phyloP scores from a whole-genome alignment of 2,888 invertebrate species.

The Selenia dentaria region DNA sequence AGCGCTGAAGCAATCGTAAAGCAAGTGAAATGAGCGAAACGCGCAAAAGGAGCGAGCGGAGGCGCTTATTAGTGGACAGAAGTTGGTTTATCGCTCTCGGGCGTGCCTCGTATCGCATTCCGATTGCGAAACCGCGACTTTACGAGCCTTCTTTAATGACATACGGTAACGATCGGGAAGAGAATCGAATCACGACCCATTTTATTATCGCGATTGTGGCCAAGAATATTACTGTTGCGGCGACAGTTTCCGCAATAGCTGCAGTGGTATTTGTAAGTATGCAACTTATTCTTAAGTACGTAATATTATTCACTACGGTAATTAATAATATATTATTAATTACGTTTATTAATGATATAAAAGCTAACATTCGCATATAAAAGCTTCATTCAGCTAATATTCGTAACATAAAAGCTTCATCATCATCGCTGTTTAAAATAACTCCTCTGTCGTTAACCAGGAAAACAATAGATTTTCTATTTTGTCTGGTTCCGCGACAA shows the following conservation, averaged over 20 bases:
- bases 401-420: too few relatives aligned
- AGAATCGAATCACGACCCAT: constrained; percentile 72
- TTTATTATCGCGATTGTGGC: constrained; percentile 57
- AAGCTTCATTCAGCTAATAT: too few relatives aligned
- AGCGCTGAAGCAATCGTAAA: constrained; percentile 44
- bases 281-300: too few relatives aligned
- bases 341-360: too few relatives aligned
- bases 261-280: too few relatives aligned
- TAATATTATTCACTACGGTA: too few relatives aligned
- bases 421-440: too few relatives aligned
- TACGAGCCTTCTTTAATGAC: constrained; percentile 72
- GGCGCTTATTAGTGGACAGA: constrained; percentile 61
- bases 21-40: constrained; percentile 45
- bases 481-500: too few relatives aligned
- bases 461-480: too few relatives aligned
- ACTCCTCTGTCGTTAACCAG: too few relatives aligned
- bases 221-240: constrained; percentile 33
- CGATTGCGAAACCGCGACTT: constrained; percentile 67
- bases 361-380: too few relatives aligned
- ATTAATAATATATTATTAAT: too few relatives aligned
- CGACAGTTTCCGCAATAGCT: constrained; percentile 21
- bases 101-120: constrained; percentile 75
- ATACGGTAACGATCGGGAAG: constrained; percentile 73
- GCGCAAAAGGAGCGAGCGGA: constrained; percentile 47
- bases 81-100: constrained; percentile 53